Evolutionary conservation across 2,888 invertebrate species (phyloP).

Genomic region (Amiota mariae): DNA sequence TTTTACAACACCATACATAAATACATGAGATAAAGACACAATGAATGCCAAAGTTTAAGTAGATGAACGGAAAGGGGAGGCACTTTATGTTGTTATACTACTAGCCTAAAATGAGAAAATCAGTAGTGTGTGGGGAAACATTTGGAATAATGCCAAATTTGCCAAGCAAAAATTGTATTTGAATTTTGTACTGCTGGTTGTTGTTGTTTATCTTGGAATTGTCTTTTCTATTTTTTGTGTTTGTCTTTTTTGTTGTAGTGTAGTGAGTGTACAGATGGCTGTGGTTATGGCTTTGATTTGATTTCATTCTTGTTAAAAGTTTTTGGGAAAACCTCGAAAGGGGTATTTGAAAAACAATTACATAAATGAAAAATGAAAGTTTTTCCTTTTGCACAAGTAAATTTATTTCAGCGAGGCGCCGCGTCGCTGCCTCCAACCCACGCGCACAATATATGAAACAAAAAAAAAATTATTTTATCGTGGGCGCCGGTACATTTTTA

Average conservation of each 20-base stretch:
- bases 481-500: conserved; percentile 4
- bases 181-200: no score
- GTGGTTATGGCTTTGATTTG: background rate
- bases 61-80: no score
- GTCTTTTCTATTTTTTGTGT: background rate
- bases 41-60: no score
- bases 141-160: background rate
- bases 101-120: no score
- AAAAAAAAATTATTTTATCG: background rate
- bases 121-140: conserved; percentile 19
- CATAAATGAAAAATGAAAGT: conserved; percentile 30
- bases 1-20: no score
- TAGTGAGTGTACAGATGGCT: background rate
- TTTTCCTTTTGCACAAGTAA: conserved; percentile 27
- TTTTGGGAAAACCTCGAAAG: conserved; percentile 57
- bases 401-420: conserved; percentile 30
- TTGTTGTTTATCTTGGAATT: background rate
- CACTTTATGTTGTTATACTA: no score
- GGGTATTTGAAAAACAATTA: conserved; percentile 64
- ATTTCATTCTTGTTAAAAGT: background rate
- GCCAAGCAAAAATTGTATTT: conserved; percentile 25
- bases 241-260: conserved; percentile 18
- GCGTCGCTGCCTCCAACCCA: conserved; percentile 23
- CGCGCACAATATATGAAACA: background rate
- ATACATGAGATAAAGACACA: no score